phyloP scores from a whole-genome alignment of 2,113 vertebrate genomes.

The Calyptomena viridis region DNA sequence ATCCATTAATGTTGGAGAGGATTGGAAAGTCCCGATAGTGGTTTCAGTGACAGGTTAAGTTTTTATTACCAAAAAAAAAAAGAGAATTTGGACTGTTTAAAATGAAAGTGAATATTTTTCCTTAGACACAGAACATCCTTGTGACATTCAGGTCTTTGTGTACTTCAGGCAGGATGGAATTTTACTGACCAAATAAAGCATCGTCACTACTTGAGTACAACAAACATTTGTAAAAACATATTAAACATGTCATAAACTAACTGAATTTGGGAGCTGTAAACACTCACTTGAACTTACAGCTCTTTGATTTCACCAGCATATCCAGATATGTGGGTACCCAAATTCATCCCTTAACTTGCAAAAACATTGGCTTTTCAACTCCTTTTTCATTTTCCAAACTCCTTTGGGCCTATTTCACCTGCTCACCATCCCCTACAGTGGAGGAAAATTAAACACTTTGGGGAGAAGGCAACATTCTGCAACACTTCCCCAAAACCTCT shows the following conservation, averaged over 20 bases:
- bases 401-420: not conserved
- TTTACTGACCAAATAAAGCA: conserved; percentile 70
- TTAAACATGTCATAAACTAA: conserved; percentile 73
- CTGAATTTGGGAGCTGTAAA: conserved; percentile 61
- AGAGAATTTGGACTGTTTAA: conserved; percentile 67
- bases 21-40: conserved; percentile 51
- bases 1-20: conserved; percentile 30
- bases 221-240: conserved; percentile 77
- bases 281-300: conserved; percentile 41
- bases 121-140: conserved; percentile 72
- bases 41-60: conserved; percentile 59
- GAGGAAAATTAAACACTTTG: not conserved
- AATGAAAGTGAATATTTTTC: conserved; percentile 71
- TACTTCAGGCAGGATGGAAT: conserved; percentile 66
- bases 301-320: conserved; percentile 32
- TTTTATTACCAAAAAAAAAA: conserved; percentile 43
- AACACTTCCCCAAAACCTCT: not conserved
- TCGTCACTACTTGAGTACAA: conserved; percentile 66
- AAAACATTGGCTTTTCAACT: not conserved
- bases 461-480: not conserved
- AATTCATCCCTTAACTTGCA: not conserved
- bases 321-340: not conserved
- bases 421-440: not conserved
- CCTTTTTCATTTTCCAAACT: not conserved
- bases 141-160: conserved; percentile 65